Conservation (phyloP, 37 sponge, comb jelly and placozoan species). For the Oscarella lobularis region DNA sequence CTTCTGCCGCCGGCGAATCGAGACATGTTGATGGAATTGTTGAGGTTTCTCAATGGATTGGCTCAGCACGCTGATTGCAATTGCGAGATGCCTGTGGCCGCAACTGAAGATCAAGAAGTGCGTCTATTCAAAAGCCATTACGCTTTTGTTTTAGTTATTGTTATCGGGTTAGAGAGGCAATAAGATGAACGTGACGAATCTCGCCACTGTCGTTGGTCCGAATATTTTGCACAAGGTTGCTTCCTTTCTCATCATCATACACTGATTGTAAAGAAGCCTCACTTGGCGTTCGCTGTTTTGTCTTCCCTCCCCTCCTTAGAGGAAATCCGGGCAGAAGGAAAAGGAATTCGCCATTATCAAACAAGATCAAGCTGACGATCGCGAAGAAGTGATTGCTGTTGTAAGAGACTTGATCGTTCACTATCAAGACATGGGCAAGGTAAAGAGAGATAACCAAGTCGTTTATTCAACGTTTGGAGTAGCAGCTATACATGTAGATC, state of each 20-base stretch:
- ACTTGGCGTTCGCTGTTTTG: neutral
- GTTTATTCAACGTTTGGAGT: too few relatives aligned
- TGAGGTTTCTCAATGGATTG: slow-evolving; percentile 58
- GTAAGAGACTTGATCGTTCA: neutral
- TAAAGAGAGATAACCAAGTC: too few relatives aligned
- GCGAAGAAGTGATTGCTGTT: neutral
- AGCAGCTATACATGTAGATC: too few relatives aligned
- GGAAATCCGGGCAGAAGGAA: neutral
- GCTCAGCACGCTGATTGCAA: slow-evolving; percentile 40
- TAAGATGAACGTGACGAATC: slow-evolving; percentile 62
- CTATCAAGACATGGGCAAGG: too few relatives aligned
- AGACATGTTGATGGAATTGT: slow-evolving; percentile 57
- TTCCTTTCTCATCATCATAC: neutral
- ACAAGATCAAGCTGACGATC: neutral
- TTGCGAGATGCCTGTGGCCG: neutral
- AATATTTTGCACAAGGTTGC: slow-evolving; percentile 69
- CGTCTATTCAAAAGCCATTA: too few relatives aligned
- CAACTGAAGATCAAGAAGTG: neutral
- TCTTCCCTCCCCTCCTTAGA: too few relatives aligned
- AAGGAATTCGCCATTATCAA: neutral
- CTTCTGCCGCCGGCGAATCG: slow-evolving; percentile 70
- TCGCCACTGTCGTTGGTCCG: slow-evolving; percentile 65
- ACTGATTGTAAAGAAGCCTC: too few relatives aligned
- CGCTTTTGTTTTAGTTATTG: too few relatives aligned
- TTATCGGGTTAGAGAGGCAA: slow-evolving; percentile 63